A percentile compares a stretch with the other conserved stretches of the same genome.
Conservation (phyloP, 1,140 invertebrate species). For the Neoseiulus cucumeris region DNA sequence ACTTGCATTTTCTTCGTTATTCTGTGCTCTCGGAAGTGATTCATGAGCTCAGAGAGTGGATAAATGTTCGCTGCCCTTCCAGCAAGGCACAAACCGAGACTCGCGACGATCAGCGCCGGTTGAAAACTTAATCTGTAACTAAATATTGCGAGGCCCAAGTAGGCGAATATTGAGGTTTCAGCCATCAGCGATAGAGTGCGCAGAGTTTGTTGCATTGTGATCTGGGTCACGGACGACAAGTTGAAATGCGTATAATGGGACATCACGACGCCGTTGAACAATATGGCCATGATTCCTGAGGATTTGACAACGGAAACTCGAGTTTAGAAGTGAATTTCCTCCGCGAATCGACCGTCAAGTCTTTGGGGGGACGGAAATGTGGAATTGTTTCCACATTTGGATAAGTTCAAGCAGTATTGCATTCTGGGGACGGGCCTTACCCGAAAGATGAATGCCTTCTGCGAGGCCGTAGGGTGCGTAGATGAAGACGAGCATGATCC, state of each 20-base stretch:
- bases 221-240: constrained; percentile 90
- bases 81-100: constrained; percentile 65
- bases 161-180: constrained; percentile 98
- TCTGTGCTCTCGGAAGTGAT: constrained; percentile 88
- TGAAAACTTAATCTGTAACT: constrained; percentile 57
- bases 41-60: constrained; percentile 74
- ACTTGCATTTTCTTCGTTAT: constrained; percentile 81
- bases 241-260: constrained; percentile 99
- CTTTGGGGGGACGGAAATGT: background rate
- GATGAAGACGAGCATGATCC: constrained; percentile 92
- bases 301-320: background rate
- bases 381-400: background rate
- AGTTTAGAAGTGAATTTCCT: background rate
- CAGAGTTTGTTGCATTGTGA: constrained; percentile 98
- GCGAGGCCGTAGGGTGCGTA: constrained; percentile 94
- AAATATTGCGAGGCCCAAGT: constrained; percentile 88
- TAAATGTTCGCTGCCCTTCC: constrained; percentile 93
- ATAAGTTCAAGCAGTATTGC: no score
- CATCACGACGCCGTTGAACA: constrained; percentile 98
- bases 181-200: constrained; percentile 85
- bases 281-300: constrained; percentile 92
- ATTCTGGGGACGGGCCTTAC: constrained; percentile 31
- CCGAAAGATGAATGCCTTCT: constrained; percentile 85
- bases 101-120: constrained; percentile 73
- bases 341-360: background rate